phyloP scores from a whole-genome alignment of 1,140 invertebrate genomes.

The Portunus trituberculatus region DNA sequence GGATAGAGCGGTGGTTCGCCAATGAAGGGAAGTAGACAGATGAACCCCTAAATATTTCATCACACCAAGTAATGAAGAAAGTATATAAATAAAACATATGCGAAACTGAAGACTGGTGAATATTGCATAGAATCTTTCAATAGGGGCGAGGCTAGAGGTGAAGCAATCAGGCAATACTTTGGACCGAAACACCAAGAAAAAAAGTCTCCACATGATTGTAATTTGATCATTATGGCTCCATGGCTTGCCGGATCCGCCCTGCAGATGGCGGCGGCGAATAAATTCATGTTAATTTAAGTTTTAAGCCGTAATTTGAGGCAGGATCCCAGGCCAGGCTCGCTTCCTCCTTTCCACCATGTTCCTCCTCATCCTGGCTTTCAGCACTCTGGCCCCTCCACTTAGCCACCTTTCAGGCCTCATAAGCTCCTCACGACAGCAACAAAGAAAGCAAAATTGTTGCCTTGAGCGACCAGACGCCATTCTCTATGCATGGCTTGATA shows the following conservation, averaged over 20 bases:
- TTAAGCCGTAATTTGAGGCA: background rate
- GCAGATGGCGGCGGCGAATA: background rate
- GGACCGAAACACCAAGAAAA: background rate
- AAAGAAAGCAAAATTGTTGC: slow-evolving; percentile 64
- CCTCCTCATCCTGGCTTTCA: slow-evolving; percentile 40
- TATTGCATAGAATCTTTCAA: too few relatives aligned
- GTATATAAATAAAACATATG: too few relatives aligned
- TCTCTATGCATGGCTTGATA: slow-evolving; percentile 46
- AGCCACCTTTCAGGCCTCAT: slow-evolving; percentile 68
- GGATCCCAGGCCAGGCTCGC: background rate
- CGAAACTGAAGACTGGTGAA: too few relatives aligned
- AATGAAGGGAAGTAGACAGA: too few relatives aligned
- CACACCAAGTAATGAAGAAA: too few relatives aligned
- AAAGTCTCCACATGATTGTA: background rate
- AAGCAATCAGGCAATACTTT: too few relatives aligned
- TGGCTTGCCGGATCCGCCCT: background rate
- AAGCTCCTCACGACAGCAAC: slow-evolving; percentile 60
- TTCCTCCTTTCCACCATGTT: background rate
- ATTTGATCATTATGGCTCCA: background rate
- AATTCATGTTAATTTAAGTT: slow-evolving; percentile 16
- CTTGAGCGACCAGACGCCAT: slow-evolving; percentile 47
- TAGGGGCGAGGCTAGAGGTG: too few relatives aligned
- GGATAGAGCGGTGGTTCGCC: too few relatives aligned
- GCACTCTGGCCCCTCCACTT: slow-evolving; percentile 52
- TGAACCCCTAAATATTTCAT: too few relatives aligned